These are phyloP conservation scores for Heterochromis multidens DNA, from an alignment of 2,113 vertebrate species.

Conservation along the genomic window DNA sequence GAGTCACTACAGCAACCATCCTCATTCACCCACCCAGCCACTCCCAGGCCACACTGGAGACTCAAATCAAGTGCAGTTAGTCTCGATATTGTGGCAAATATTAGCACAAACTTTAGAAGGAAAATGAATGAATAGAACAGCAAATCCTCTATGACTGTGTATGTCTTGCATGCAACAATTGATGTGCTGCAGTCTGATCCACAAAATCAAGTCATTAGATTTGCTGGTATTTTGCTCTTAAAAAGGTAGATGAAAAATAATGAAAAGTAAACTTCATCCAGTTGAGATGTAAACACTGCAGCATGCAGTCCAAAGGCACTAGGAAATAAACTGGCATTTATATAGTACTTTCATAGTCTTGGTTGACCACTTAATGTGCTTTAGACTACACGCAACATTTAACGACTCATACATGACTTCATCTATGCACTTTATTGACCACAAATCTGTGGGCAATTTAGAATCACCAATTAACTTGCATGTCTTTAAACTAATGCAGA, in stretches of 20 bases:
- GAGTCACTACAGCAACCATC: conserved; percentile 44
- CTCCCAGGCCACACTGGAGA: conserved; percentile 37
- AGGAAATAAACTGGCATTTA: not conserved
- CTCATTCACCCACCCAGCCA: conserved; percentile 46
- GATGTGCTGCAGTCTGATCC: no score
- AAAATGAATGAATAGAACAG: not conserved
- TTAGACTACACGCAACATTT: not conserved
- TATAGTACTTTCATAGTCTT: not conserved
- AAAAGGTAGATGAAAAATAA: not conserved
- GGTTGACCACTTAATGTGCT: not conserved
- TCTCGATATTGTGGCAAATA: not conserved
- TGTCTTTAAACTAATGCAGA: not conserved
- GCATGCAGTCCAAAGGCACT: not conserved
- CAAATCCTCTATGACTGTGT: not conserved
- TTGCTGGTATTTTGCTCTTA: not conserved
- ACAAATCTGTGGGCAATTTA: not conserved
- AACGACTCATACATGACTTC: not conserved
- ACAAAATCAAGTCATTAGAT: no score
- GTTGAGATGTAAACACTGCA: not conserved
- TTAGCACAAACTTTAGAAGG: not conserved
- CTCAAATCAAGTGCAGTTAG: not conserved
- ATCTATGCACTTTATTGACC: not conserved
- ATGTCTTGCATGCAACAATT: not conserved
- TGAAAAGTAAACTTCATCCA: not conserved
- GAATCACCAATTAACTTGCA: not conserved